phyloP scores from a whole-genome alignment of 2,113 vertebrate species.

The Apaloderma vittatum region DNA sequence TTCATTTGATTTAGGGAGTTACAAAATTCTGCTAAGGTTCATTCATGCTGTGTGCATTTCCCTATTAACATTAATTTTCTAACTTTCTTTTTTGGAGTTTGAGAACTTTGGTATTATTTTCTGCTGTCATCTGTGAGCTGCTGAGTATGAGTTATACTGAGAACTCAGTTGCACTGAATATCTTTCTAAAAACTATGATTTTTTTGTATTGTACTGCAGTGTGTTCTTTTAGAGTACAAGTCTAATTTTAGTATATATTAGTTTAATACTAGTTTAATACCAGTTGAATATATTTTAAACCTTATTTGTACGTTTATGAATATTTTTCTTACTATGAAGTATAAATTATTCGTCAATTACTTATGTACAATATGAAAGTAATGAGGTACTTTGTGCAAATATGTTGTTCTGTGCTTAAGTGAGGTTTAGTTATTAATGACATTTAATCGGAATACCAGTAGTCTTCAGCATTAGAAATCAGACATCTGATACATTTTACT shows the following conservation, averaged over 20 bases:
- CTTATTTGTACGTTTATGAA: neutral
- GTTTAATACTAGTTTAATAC: neutral
- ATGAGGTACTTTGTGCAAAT: neutral
- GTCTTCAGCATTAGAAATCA: neutral
- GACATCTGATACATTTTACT: neutral
- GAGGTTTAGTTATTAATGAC: neutral
- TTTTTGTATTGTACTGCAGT: neutral
- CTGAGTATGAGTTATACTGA: neutral
- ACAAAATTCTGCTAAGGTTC: neutral
- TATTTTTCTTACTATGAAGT: neutral
- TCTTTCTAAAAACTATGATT: neutral
- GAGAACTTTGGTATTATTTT: neutral
- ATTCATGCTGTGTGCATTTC: neutral
- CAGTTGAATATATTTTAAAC: neutral
- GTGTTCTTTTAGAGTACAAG: neutral
- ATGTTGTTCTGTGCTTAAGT: neutral
- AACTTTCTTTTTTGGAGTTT: neutral
- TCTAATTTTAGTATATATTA: neutral
- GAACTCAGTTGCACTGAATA: neutral
- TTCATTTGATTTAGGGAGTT: neutral
- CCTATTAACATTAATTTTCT: neutral
- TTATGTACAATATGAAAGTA: neutral
- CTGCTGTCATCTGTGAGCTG: neutral
- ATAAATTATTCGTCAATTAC: neutral
- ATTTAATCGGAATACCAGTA: slow-evolving; percentile 12